Evolutionary conservation across 2,113 vertebrate genomes (phyloP).

Genomic region (Lethenteron camtschaticum): DNA sequence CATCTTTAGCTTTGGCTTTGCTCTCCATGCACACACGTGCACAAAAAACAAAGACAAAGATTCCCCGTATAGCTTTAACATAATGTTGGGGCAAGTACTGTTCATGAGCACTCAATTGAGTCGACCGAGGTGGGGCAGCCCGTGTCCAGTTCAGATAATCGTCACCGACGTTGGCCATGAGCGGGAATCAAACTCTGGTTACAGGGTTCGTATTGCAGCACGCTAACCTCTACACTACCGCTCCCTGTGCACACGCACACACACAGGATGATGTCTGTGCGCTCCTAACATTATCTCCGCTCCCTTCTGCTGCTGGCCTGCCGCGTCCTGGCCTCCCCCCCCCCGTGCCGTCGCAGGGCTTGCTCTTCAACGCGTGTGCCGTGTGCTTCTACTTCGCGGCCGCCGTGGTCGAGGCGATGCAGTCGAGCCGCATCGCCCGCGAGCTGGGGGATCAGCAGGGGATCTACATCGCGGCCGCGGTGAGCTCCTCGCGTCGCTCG

Average conservation of each 20-base stretch:
- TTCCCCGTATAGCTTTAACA: too few relatives aligned
- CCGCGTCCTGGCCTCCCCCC: not conserved
- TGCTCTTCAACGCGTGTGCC: not conserved
- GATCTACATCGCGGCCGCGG: not conserved
- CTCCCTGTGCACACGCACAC: not conserved
- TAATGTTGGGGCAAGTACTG: too few relatives aligned
- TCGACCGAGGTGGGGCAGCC: too few relatives aligned
- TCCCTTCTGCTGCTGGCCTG: not conserved
- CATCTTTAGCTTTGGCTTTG: too few relatives aligned
- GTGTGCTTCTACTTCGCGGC: conserved; percentile 3
- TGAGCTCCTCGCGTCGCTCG: not conserved
- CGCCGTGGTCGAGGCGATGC: not conserved
- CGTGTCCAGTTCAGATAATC: too few relatives aligned
- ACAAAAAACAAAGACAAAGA: too few relatives aligned
- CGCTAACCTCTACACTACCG: not conserved
- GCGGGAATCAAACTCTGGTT: too few relatives aligned
- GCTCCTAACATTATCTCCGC: not conserved
- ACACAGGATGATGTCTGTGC: not conserved
- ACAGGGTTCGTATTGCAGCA: not conserved
- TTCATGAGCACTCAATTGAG: too few relatives aligned
- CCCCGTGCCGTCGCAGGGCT: not conserved
- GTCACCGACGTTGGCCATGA: too few relatives aligned
- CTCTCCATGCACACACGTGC: too few relatives aligned
- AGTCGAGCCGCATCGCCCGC: not conserved
- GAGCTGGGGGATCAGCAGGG: not conserved